Evolutionary conservation across 2,888 invertebrate genomes (phyloP).

Genomic region (Altica lythri): DNA sequence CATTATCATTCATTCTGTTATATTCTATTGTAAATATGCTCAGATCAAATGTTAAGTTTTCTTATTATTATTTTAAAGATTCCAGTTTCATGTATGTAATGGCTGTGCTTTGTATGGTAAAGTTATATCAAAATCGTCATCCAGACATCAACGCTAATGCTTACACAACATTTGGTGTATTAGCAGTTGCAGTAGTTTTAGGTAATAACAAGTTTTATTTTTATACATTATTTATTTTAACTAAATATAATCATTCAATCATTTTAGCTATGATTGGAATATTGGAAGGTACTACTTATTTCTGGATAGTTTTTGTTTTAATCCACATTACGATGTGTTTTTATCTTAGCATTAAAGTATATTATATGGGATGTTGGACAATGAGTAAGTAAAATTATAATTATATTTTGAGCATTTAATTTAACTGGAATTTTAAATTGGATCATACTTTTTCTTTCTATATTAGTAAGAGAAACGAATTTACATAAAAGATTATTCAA

Average conservation of each 20-base stretch:
- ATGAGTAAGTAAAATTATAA: constrained; percentile 62
- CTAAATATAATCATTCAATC: background rate
- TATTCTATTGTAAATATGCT: too few species aligned
- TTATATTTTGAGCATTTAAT: too few species aligned
- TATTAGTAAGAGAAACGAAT: too few species aligned
- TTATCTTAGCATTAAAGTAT: constrained; percentile 71
- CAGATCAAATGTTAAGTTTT: too few species aligned
- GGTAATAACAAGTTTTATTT: constrained; percentile 51
- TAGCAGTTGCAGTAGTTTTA: constrained; percentile 77
- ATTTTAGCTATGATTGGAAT: constrained; percentile 68
- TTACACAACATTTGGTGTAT: constrained; percentile 75
- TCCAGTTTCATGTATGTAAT: constrained; percentile 94
- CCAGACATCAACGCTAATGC: constrained; percentile 86
- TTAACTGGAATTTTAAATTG: too few species aligned
- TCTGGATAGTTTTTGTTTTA: constrained; percentile 75
- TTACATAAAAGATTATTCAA: too few species aligned
- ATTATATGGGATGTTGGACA: constrained; percentile 75
- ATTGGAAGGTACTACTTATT: constrained; percentile 65
- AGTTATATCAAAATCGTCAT: constrained; percentile 85
- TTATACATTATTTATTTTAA: background rate
- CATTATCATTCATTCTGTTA: too few species aligned
- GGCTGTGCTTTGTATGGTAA: constrained; percentile 82
- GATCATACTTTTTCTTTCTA: too few species aligned
- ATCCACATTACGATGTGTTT: constrained; percentile 70
- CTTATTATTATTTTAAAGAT: constrained; percentile 67